phyloP scores from a whole-genome alignment of 2,888 invertebrate species.

The Phania funesta region DNA sequence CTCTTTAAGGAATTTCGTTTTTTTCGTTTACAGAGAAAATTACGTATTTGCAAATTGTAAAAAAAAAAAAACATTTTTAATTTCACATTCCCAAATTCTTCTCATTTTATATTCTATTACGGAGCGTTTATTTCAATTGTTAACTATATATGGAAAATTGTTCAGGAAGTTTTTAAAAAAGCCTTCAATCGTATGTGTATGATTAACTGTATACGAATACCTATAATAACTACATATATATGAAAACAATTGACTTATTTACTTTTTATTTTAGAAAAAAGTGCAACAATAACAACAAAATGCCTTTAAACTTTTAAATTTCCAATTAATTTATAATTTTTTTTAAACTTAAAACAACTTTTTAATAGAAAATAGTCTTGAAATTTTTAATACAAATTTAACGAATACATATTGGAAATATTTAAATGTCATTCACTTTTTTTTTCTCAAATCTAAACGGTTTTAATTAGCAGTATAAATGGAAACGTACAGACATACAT shows the following conservation, averaged over 20 bases:
- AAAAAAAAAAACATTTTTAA: too few species aligned
- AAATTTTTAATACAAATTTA: background rate
- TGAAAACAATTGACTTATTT: slow-evolving; percentile 50
- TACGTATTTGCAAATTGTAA: too few species aligned
- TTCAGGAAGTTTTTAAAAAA: slow-evolving; percentile 35
- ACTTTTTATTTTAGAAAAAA: background rate
- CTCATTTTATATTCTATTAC: background rate
- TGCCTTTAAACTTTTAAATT: background rate
- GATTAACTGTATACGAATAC: background rate
- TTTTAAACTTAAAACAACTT: slow-evolving; percentile 19
- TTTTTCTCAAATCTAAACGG: background rate
- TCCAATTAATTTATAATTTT: background rate
- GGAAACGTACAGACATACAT: background rate
- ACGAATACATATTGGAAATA: slow-evolving; percentile 3
- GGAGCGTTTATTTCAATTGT: too few species aligned
- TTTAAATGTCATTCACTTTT: slow-evolving; percentile 55
- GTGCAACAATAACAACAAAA: background rate
- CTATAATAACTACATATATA: background rate
- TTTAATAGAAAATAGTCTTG: slow-evolving; percentile 24
- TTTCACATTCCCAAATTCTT: too few species aligned
- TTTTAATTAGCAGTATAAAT: background rate
- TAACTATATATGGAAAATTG: too few species aligned
- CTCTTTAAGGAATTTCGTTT: too few species aligned
- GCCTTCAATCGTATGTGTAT: slow-evolving; percentile 8
- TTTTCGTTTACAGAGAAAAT: too few species aligned